These are phyloP conservation scores for Corythornis cristatus DNA, from an alignment of 2,113 vertebrate genomes.

Conservation along the genomic window DNA sequence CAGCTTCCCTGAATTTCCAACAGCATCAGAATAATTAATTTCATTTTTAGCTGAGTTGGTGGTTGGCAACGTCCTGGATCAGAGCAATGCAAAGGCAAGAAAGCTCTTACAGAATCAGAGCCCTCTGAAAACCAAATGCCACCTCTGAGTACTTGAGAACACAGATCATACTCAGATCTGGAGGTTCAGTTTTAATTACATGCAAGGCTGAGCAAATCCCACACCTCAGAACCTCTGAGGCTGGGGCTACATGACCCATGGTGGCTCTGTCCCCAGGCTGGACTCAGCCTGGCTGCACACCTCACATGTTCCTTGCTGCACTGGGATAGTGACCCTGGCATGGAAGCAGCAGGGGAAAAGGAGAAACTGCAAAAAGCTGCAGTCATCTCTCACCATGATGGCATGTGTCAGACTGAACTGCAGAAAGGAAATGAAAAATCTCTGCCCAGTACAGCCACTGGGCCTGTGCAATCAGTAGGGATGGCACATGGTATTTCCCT, in stretches of 20 bases:
- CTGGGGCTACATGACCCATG: background rate
- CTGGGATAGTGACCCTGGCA: background rate
- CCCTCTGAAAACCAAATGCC: background rate
- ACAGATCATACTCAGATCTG: background rate
- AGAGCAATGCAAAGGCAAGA: background rate
- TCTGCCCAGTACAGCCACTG: background rate
- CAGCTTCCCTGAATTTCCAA: background rate
- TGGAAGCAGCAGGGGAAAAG: background rate
- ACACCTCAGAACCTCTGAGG: background rate
- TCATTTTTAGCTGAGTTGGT: background rate
- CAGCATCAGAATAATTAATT: background rate
- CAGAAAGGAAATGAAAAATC: background rate
- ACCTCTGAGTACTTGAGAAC: background rate
- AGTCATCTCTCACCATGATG: background rate
- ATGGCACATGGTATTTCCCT: rapidly evolving
- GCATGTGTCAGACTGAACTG: background rate
- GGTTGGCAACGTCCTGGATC: background rate
- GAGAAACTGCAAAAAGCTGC: background rate
- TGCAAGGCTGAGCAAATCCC: background rate
- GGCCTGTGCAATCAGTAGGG: background rate
- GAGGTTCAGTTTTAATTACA: background rate
- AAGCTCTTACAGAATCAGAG: background rate
- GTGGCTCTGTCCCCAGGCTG: background rate
- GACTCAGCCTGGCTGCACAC: background rate
- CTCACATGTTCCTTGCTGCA: background rate